Evolutionary conservation across 2,888 invertebrate genomes (phyloP).

Genomic region (Molorchus minor): DNA sequence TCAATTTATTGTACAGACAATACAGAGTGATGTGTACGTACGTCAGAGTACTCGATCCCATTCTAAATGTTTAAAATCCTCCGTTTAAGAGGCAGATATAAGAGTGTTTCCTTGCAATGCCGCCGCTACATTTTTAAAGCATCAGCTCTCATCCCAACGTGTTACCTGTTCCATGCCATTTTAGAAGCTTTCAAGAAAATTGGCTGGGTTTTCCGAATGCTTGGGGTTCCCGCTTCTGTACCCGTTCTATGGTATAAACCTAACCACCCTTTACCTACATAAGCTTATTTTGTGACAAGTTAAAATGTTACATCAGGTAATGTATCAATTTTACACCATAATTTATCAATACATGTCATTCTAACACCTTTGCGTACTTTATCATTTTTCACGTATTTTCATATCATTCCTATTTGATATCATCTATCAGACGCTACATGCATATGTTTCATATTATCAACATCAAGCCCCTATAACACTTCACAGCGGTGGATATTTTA

Average conservation of each 20-base stretch:
- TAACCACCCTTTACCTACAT: conserved; percentile 28
- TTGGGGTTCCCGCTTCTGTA: conserved; percentile 40
- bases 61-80: conserved; percentile 47
- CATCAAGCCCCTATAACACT: conserved; percentile 10
- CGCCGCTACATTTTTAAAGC: conserved; percentile 59
- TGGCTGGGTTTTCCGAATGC: conserved; percentile 51
- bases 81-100: conserved; percentile 48
- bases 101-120: conserved; percentile 47
- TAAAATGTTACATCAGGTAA: conserved; percentile 45
- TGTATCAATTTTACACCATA: conserved; percentile 42
- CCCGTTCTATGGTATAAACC: conserved; percentile 30
- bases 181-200: conserved; percentile 60
- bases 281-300: conserved; percentile 40
- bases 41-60: conserved; percentile 41
- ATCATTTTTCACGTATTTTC: conserved; percentile 38
- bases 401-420: conserved; percentile 27
- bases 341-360: conserved; percentile 48
- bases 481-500: conserved; percentile 4
- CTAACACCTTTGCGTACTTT: conserved; percentile 40
- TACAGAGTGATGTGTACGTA: conserved; percentile 28
- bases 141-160: conserved; percentile 55
- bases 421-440: conserved; percentile 21
- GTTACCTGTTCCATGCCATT: conserved; percentile 52
- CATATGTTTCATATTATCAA: conserved; percentile 24
- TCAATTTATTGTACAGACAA: conserved; percentile 50